Conservation (phyloP, 2,797 vertebrate species). For the Oreonectes daqikongensis region DNA sequence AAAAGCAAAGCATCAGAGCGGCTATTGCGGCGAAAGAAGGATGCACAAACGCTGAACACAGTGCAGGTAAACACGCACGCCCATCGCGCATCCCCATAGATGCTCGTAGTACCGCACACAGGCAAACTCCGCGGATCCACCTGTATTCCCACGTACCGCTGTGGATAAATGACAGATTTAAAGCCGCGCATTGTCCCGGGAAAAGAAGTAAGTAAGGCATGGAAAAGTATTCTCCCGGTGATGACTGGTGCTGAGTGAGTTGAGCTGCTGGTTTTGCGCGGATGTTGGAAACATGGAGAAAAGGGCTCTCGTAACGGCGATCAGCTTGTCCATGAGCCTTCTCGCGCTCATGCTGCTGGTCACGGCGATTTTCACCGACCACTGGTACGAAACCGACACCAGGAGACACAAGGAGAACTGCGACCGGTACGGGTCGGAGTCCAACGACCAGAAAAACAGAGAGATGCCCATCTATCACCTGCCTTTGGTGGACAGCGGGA, state of each 20-base stretch:
- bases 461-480: conserved; percentile 87
- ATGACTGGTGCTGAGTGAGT: conserved; percentile 40
- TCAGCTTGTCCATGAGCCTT: conserved; percentile 80
- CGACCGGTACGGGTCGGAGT: conserved; percentile 79
- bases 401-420: conserved; percentile 84
- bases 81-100: conserved; percentile 23
- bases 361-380: conserved; percentile 83
- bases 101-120: conserved; percentile 18
- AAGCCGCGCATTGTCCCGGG: conserved; percentile 53
- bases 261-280: conserved; percentile 31
- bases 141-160: conserved; percentile 20
- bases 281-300: conserved; percentile 74
- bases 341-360: conserved; percentile 82
- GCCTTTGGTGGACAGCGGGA: conserved; percentile 80
- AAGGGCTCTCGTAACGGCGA: conserved; percentile 77
- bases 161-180: conserved; percentile 62
- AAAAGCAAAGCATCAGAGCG: conserved; percentile 12
- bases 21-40: conserved; percentile 19
- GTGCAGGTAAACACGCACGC: conserved; percentile 43
- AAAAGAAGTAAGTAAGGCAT: conserved; percentile 59
- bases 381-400: conserved; percentile 88
- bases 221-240: conserved; percentile 62
- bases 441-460: conserved; percentile 84
- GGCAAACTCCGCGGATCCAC: conserved; percentile 35
- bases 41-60: conserved; percentile 9